phyloP scores from a whole-genome alignment of 2,113 vertebrate genomes.

The Mormoops blainvillei region DNA sequence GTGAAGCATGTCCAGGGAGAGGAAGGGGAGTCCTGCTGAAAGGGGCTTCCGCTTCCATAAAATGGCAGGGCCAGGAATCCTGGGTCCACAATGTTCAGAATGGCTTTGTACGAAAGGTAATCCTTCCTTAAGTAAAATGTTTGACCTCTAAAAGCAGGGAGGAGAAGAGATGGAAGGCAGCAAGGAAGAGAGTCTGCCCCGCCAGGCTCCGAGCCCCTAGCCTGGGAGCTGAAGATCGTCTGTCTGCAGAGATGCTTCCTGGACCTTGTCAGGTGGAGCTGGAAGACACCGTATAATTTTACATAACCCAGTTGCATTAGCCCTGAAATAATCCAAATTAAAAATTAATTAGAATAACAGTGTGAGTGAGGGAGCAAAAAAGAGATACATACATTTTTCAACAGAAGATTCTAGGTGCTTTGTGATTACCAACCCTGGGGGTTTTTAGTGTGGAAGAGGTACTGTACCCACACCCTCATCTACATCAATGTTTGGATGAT shows the following conservation, averaged over 20 bases:
- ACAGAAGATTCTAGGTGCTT: background rate
- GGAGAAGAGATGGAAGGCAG: background rate
- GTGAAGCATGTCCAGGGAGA: constrained; percentile 80
- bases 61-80: constrained; percentile 74
- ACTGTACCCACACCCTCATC: fast-evolving
- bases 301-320: fast-evolving
- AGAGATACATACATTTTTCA: background rate
- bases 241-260: fast-evolving
- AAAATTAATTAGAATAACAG: background rate
- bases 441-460: fast-evolving
- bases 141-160: constrained; percentile 10
- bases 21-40: constrained; percentile 75
- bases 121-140: constrained; percentile 60
- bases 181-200: fast-evolving
- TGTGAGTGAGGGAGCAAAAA: background rate
- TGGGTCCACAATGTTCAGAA: constrained; percentile 34
- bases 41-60: constrained; percentile 56
- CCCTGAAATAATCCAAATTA: background rate
- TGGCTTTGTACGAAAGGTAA: constrained; percentile 68
- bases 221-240: fast-evolving
- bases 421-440: fast-evolving
- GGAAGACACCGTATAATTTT: fast-evolving
- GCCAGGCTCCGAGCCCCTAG: fast-evolving
- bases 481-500: fast-evolving
- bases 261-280: fast-evolving